Evolutionary conservation across 2,797 vertebrate genomes (phyloP).

Genomic region (Ciconia nigra): DNA sequence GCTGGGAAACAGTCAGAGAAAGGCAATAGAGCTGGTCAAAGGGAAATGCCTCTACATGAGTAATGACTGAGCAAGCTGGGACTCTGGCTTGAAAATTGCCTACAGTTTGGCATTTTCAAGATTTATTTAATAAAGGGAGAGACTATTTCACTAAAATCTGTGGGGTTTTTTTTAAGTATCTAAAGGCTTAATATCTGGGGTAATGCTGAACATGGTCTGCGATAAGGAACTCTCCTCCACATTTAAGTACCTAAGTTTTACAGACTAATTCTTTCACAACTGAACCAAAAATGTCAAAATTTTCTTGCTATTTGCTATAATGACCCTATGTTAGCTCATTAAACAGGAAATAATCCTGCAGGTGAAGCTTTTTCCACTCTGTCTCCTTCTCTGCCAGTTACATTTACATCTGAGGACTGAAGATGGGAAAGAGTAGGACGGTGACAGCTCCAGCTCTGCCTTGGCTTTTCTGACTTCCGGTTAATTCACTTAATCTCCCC

Average conservation of each 20-base stretch:
- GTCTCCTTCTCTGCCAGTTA: background rate
- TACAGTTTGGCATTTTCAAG: background rate
- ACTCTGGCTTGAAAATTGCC: background rate
- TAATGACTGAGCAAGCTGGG: background rate
- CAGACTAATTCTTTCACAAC: background rate
- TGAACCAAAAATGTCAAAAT: background rate
- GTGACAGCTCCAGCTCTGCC: background rate
- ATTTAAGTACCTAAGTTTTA: background rate
- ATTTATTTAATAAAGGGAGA: background rate
- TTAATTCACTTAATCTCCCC: rapidly evolving
- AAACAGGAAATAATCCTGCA: background rate
- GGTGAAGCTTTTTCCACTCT: background rate
- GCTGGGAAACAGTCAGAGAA: background rate
- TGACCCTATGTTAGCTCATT: background rate
- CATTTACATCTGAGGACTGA: background rate
- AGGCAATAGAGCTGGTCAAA: background rate
- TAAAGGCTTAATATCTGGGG: background rate
- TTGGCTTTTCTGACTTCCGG: background rate
- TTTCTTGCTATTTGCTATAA: background rate
- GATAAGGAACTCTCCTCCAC: background rate
- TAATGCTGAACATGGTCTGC: background rate
- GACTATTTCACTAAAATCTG: background rate
- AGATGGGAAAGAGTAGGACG: background rate
- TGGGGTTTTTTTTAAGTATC: no score
- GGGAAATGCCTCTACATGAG: background rate